phyloP scores from a whole-genome alignment of 2,797 vertebrate genomes.

The Pyrocephalus nanus region DNA sequence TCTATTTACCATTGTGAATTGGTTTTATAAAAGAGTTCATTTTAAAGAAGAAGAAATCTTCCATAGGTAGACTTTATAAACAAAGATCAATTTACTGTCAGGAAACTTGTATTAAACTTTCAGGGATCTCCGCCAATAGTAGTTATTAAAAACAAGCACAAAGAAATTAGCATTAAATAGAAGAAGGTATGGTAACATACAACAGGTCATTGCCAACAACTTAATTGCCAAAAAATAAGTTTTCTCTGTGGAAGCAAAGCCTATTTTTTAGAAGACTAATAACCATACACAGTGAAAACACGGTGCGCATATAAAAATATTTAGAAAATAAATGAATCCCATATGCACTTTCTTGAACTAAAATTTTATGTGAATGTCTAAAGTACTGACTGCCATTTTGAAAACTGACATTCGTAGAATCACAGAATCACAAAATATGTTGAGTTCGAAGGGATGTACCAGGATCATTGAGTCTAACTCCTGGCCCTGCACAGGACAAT shows the following conservation, averaged over 20 bases:
- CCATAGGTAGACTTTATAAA: neutral
- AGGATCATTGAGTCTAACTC: neutral
- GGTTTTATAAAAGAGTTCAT: neutral
- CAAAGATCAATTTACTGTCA: neutral
- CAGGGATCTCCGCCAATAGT: neutral
- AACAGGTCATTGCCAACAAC: neutral
- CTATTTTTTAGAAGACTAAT: neutral
- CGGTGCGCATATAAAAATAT: neutral
- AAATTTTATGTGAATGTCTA: neutral
- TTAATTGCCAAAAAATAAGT: neutral
- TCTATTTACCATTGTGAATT: neutral
- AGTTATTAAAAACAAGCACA: neutral
- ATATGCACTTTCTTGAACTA: neutral
- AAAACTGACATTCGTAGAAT: neutral
- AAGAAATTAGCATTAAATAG: neutral
- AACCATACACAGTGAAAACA: neutral
- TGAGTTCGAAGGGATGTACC: neutral
- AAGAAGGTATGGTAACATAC: neutral
- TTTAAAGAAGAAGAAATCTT: neutral
- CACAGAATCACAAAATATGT: neutral
- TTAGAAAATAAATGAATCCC: neutral
- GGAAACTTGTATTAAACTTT: neutral
- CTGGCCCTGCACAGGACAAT: neutral
- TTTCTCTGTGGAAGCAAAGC: neutral
- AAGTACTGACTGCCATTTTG: neutral